Evolutionary conservation across 2,113 vertebrate species (phyloP), one percentile per base, ranked within the genome.

Genomic region (Indicator indicator): DNA sequence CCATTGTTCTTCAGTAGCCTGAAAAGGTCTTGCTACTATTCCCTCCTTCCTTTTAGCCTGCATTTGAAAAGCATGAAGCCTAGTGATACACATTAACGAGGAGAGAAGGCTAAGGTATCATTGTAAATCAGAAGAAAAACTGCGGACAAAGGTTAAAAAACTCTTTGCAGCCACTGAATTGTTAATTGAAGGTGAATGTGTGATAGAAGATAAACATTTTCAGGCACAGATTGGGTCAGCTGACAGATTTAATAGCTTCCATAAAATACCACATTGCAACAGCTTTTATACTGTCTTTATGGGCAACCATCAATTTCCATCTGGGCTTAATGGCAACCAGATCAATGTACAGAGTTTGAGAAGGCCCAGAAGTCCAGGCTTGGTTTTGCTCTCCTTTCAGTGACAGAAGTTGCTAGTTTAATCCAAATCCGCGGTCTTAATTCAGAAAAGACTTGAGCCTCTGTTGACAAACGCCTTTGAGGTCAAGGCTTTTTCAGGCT

Each of bases 211-310:
- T 33, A 82, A 91, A 86, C 40, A 63, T 86, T 91, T 86, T 82
- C 73, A 86, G 60, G 38, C 91, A 64, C 32, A 71, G 58, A 71
- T 28, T 83, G 65, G n/a, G 40, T 89, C 83, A 93, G 73, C 11
- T 90, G 80, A 55, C 36, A 54, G 73, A 58, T 90, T 71, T 91
- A 93, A 90, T 73, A 70, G 63, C 70, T 83, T 86, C 76, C 42
- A 74, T 93, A 90, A 95, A 94, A 83, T 30, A 80, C 24, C 48
- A 78, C 70, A 56, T 75, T 90, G 86, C 65, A 92, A 32, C 65
- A 93, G 78, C 20, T 92, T 92, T 91, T 91, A 36, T 48, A 84
- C 73, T 46, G 36, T 86, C 70, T 84, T 74, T 89, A 84, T 30
- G 50, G 85, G 65, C 54, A 86, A 16, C 36, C 50, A 62, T 80